Base-by-base conservation (phyloP, 2,797 vertebrate species). In the Threskiornis aethiopicus region DNA sequence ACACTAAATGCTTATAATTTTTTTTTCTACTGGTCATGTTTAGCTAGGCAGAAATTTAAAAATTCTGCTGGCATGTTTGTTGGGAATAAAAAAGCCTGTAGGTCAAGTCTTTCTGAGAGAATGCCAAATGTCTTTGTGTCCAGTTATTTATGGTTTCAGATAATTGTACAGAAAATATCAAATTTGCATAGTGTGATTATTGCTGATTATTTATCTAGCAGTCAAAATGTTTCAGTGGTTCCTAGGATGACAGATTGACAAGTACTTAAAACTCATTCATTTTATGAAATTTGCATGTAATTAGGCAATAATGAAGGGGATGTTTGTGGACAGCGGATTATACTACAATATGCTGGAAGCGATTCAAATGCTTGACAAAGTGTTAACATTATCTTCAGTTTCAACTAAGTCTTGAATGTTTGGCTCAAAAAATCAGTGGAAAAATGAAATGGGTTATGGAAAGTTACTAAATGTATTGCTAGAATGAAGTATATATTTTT, bases 151-250 rank as follows among this genome's bases (percentile, higher is more conserved):
- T 99, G 99, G 98, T 98, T 98, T 96, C 97, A 98, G 98, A 98
- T 99, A 99, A 99, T 99, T 99, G 99, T 99, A 99, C 98, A 98
- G 99, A 99, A 99, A 99, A 99, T 99, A 99, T 99, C 99, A 99
- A 99, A 99, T 99, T 99, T 99, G 99, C 99, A 99, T 99, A 99
- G 98, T 98, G 99, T 99, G 99, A 99, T 99, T 99, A 99, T 99
- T 99, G 99, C 99, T 99, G 99, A 99, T 99, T 99, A 99, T 99
- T 99, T 99, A 99, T 99, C 99, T 98, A 98, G 98, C 98, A 99
- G 98, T 99, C 99, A 99, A 99, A 98, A 99, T 98, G 98, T 99
- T 99, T 99, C 99, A 99, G 99, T 99, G 99, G 99, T 99, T 99
- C 98, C 93, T 97, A 98, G 98, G 98, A 99, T 99, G 99, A 99